Evolutionary conservation across 2,113 vertebrate genomes (phyloP).

Genomic region (Sigmodon hispidus): DNA sequence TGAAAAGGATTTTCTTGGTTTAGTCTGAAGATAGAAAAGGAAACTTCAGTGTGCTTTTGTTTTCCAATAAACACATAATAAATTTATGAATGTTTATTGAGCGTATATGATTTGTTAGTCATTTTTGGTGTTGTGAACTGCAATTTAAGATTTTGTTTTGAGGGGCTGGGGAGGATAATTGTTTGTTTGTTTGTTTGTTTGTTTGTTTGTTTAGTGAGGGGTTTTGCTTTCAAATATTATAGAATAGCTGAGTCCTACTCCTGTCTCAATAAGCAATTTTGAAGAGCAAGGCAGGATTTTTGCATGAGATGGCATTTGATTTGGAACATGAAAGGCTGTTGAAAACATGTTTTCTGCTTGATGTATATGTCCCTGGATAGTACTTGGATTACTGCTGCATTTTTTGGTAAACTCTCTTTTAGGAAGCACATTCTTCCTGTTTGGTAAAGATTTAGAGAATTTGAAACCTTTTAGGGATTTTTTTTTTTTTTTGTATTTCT

Average conservation of each 20-base stretch:
- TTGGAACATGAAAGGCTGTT: slow-evolving; percentile 21
- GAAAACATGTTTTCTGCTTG: not conserved
- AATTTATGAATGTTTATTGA: slow-evolving; percentile 42
- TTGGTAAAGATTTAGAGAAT: slow-evolving; percentile 38
- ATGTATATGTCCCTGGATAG: not conserved
- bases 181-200: not conserved
- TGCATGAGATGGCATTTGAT: not conserved
- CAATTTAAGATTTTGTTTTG: not conserved
- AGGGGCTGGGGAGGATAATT: no score
- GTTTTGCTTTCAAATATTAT: slow-evolving; percentile 25
- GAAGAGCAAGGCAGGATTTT: slow-evolving; percentile 25
- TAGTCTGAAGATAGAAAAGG: slow-evolving; percentile 18
- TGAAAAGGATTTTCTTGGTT: slow-evolving; percentile 26
- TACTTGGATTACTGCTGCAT: not conserved
- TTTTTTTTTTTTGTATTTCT: not conserved
- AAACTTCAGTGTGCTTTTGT: slow-evolving; percentile 28
- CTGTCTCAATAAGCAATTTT: slow-evolving; percentile 43
- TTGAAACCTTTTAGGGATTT: slow-evolving; percentile 19
- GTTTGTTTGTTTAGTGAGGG: not conserved
- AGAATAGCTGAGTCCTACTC: slow-evolving; percentile 23
- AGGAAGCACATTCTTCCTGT: not conserved
- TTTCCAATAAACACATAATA: slow-evolving; percentile 36
- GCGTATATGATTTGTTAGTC: not conserved
- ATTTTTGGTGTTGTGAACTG: not conserved
- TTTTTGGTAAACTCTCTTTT: slow-evolving; percentile 22